phyloP scores from a whole-genome alignment of 1,140 invertebrate genomes.

The Brachionus manjavacas region DNA sequence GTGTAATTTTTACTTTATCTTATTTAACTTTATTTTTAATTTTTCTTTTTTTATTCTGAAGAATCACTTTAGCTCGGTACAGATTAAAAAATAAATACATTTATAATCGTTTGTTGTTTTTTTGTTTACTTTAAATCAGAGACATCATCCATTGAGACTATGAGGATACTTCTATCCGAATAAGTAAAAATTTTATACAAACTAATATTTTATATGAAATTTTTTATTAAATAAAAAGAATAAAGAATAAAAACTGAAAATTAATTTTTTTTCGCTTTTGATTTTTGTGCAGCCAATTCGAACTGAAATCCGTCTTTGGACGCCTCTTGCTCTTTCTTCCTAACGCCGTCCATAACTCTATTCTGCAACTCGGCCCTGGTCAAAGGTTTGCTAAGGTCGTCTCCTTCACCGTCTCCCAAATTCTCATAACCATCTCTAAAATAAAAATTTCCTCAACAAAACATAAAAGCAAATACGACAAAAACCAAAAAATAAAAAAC shows the following conservation, averaged over 20 bases:
- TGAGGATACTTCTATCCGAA: no score
- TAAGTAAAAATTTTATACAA: no score
- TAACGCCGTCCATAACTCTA: slow-evolving; percentile 56
- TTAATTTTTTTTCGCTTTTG: slow-evolving; percentile 22
- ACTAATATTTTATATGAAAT: not conserved
- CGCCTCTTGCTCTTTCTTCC: slow-evolving; percentile 49
- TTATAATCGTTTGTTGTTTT: no score
- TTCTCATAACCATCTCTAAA: slow-evolving; percentile 56
- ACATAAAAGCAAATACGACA: not conserved
- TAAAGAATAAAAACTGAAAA: not conserved
- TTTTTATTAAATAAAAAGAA: not conserved
- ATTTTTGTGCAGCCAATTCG: slow-evolving; percentile 11
- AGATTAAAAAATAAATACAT: no score
- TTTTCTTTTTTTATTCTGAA: no score
- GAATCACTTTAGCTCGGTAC: no score
- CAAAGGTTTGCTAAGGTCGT: slow-evolving; percentile 51
- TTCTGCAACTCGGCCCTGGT: slow-evolving; percentile 52
- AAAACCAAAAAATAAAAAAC: not conserved
- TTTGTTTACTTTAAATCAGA: no score
- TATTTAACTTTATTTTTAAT: no score
- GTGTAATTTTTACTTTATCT: no score
- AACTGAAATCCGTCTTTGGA: slow-evolving; percentile 20
- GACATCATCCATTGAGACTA: no score
- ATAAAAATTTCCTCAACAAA: slow-evolving; percentile 33
- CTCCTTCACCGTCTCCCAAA: slow-evolving; percentile 53